Base-by-base conservation (phyloP, 2,888 invertebrate species). In the Dione juno region DNA sequence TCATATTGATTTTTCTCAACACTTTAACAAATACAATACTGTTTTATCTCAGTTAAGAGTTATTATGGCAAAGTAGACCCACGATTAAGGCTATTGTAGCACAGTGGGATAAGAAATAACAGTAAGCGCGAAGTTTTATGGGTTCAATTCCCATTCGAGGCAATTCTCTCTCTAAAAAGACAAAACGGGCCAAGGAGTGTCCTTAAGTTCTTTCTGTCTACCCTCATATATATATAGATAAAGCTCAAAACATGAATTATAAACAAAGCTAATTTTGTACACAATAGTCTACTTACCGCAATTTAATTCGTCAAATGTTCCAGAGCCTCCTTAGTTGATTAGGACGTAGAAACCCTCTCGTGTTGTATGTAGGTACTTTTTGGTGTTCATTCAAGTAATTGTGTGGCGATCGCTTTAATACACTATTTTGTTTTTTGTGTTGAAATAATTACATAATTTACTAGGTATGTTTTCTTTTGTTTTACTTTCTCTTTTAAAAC, bases 241-340 rank as follows among this genome's bases (percentile, higher is more conserved):
- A 28, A 28, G 28, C 5, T 3, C 28, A 2, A 13, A 28, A 28
- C 14, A 11, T 7, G 13, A 53, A 53, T 13, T 7, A 14, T 13
- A 7, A 13, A 13, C 14, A 54, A 54, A 54, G 35, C 3, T 58
- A 41, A 58, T 41, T 58, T 21, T 14, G 58, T 58, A 16, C 13
- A 21, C 19, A 41, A 41, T 57, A 40, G 16, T n/a, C 43, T 41
- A 9, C 43, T 59, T 59, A 7, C 14, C 21, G 10, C 19, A 43
- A 14, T 59, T 59, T 59, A 43, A 59, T 59, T 59, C 43, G 59
- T 41, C 59, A 59, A 59, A 14, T 43, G 14, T 43, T 19, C 21
- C 0, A 21, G 16, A 59, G 21, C 21, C 59, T 59, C 59, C 14
- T 59, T 1, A 59, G 21, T n/a, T 59, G 59, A 59, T 41, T 59